phyloP scores from a whole-genome alignment of 2,113 vertebrate species.

The Connochaetes taurinus region DNA sequence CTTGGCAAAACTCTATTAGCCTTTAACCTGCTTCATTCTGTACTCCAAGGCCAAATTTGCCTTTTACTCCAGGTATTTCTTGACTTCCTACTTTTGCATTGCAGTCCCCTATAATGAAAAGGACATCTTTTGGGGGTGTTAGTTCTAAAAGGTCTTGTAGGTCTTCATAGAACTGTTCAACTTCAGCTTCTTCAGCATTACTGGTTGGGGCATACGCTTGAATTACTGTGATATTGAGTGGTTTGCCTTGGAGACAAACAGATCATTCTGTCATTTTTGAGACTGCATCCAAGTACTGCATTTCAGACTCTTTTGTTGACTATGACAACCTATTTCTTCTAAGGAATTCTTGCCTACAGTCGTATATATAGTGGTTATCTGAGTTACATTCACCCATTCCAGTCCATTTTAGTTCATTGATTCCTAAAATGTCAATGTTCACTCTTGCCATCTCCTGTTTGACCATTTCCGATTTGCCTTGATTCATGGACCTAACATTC shows the following conservation, averaged over 20 bases:
- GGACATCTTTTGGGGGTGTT: not conserved
- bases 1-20: not conserved
- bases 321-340: not conserved
- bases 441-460: not conserved
- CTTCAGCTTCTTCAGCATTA: not conserved
- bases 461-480: not conserved
- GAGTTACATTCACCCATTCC: not conserved
- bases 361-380: not conserved
- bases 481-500: not conserved
- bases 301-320: not conserved
- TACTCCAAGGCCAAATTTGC: not conserved
- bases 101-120: not conserved
- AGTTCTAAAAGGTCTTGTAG: not conserved
- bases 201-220: not conserved
- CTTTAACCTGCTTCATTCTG: not conserved
- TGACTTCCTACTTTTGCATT: not conserved
- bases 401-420: not conserved
- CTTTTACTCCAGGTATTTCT: not conserved
- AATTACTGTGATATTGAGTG: not conserved
- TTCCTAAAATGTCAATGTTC: not conserved
- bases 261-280: not conserved
- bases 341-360: not conserved
- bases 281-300: not conserved
- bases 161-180: not conserved
- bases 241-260: not conserved